Conservation (phyloP, 2,888 invertebrate species). For the Eupithecia tripunctaria region DNA sequence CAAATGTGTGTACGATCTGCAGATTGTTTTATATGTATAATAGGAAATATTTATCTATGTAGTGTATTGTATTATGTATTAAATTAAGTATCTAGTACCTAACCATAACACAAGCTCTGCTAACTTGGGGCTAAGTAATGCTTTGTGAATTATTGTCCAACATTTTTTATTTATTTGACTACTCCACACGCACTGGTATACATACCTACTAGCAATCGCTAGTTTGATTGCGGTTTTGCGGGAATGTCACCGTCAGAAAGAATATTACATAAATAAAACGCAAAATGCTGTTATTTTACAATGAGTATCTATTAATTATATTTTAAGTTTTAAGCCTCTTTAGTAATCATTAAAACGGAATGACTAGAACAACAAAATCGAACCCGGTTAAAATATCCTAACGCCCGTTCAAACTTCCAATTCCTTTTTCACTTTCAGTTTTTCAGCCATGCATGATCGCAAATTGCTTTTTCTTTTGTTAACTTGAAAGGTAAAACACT, state of each 20-base stretch:
- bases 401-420: not conserved
- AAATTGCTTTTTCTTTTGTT: constrained; percentile 5
- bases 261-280: not conserved
- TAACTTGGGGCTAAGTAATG: too few species aligned
- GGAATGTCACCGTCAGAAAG: not conserved
- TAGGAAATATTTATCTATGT: too few species aligned
- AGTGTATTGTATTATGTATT: too few species aligned
- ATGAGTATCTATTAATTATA: not conserved
- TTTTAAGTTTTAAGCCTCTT: not conserved
- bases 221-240: not conserved
- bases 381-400: not conserved
- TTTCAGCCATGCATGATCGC: not conserved
- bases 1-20: too few species aligned
- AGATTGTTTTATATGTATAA: too few species aligned
- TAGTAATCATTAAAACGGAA: not conserved
- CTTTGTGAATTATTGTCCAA: too few species aligned
- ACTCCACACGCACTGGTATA: too few species aligned
- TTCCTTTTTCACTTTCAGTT: not conserved
- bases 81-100: too few species aligned
- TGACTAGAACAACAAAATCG: not conserved
- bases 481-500: not conserved
- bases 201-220: not conserved
- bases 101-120: too few species aligned
- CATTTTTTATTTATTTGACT: too few species aligned
- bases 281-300: not conserved